Evolutionary conservation across 35 echinoderm and acorn worm species (phyloP).

Genomic region (Lytechinus variegatus): DNA sequence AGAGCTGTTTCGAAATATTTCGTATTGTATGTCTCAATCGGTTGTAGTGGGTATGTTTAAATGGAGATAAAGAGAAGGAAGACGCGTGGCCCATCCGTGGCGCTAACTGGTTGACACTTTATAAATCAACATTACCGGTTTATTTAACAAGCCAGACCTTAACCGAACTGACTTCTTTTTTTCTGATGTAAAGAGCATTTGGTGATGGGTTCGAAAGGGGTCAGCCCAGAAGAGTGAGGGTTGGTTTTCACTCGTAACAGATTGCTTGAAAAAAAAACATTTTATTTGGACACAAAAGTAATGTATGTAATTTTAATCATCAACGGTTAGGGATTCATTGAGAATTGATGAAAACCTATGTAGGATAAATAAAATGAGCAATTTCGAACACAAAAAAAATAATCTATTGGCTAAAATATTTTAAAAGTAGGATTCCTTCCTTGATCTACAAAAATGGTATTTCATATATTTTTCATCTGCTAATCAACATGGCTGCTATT

Average conservation of each 20-base stretch:
- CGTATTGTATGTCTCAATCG: constrained; percentile 20
- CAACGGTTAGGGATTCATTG: too few species aligned
- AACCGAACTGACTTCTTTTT: not conserved
- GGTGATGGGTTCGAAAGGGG: not conserved
- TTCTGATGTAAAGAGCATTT: not conserved
- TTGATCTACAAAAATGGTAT: too few species aligned
- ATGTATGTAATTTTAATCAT: too few species aligned
- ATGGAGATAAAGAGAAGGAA: constrained; percentile 21
- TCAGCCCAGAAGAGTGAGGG: not conserved
- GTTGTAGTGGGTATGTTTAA: not conserved
- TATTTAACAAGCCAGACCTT: constrained; percentile 3
- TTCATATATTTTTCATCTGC: too few species aligned
- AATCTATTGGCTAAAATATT: too few species aligned
- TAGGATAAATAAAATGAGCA: too few species aligned
- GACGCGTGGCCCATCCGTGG: constrained; percentile 8
- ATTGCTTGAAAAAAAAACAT: too few species aligned
- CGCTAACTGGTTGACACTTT: constrained; percentile 35
- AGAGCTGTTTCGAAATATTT: not conserved
- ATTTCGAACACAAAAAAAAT: too few species aligned
- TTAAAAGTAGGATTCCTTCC: too few species aligned
- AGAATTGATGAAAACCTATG: too few species aligned
- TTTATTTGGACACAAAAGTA: too few species aligned
- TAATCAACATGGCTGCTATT: too few species aligned
- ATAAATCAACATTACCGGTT: constrained; percentile 43
- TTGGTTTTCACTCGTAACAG: not conserved